Percentiles rank a stretch among this genome's conserved stretches.
Evolutionary conservation across 2,113 vertebrate species (phyloP).

Genomic region (Albula goreensis): DNA sequence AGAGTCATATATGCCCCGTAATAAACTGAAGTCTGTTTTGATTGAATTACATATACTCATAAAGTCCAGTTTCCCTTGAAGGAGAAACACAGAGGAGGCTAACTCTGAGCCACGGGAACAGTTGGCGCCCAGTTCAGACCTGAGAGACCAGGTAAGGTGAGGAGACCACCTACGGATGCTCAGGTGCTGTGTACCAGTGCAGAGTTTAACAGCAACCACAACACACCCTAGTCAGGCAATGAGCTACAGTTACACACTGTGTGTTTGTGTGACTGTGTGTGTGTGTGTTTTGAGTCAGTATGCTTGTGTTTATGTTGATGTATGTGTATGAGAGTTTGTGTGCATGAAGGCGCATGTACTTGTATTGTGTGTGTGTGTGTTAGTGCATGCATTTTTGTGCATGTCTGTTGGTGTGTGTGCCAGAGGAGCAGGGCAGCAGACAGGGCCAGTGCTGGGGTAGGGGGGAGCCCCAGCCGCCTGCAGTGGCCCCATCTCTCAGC

Average conservation of each 20-base stretch:
- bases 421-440: not conserved
- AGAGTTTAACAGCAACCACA: no score
- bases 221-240: not conserved
- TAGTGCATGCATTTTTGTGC: not conserved
- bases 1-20: no score
- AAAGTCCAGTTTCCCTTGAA: no score
- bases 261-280: not conserved
- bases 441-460: not conserved
- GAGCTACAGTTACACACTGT: slow-evolving; percentile 28
- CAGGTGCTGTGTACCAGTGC: no score
- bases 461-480: no score
- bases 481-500: not conserved
- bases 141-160: no score
- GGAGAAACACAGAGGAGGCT: no score
- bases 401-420: not conserved
- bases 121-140: no score
- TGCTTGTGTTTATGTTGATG: not conserved
- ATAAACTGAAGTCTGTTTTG: no score
- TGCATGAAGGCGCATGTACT: not conserved
- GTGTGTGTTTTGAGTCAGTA: not conserved
- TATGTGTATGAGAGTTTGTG: not conserved
- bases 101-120: no score
- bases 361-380: not conserved
- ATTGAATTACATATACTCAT: no score
- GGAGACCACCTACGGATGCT: no score